phyloP scores from a whole-genome alignment of 2,113 vertebrate genomes.

The Prietella phreatophila region DNA sequence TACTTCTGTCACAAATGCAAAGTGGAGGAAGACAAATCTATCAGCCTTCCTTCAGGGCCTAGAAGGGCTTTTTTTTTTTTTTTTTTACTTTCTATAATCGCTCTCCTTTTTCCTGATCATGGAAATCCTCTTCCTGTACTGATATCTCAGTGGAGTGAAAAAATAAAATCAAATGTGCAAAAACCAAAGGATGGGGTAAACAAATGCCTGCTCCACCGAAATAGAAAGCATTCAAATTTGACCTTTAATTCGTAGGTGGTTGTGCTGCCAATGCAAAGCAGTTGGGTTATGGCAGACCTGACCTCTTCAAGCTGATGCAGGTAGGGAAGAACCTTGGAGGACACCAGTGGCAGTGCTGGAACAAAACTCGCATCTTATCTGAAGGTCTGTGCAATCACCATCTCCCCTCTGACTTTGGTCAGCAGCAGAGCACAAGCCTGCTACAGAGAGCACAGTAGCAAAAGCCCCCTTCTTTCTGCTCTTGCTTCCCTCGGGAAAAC shows the following conservation, averaged over 20 bases:
- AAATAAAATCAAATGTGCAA: conserved; percentile 64
- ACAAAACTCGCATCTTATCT: conserved; percentile 33
- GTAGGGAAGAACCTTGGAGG: conserved; percentile 34
- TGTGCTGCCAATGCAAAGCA: conserved; percentile 44
- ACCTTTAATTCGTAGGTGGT: conserved; percentile 47
- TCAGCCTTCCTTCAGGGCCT: conserved; percentile 35
- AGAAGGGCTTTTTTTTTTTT: conserved; percentile 14
- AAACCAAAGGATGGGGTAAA: conserved; percentile 52
- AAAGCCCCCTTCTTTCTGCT: conserved; percentile 36
- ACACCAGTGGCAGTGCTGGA: conserved; percentile 33
- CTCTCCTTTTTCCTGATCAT: conserved; percentile 39
- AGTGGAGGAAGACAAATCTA: conserved; percentile 36
- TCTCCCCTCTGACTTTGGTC: conserved; percentile 37
- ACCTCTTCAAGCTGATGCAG: conserved; percentile 32
- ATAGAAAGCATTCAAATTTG: conserved; percentile 45
- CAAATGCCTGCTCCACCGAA: conserved; percentile 57
- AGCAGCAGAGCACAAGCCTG: conserved; percentile 23
- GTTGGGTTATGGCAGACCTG: conserved; percentile 39
- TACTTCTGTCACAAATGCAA: conserved; percentile 31
- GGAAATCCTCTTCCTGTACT: conserved; percentile 68
- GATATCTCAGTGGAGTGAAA: conserved; percentile 37
- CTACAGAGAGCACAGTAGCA: conserved; percentile 37
- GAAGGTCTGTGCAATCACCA: conserved; percentile 47
- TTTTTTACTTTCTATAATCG: conserved; percentile 37
- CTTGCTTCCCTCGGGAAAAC: conserved; percentile 27